Evolutionary conservation across 2,888 invertebrate species (phyloP), one percentile per base, ranked within the genome.

Genomic region (Morinoia aosen): DNA sequence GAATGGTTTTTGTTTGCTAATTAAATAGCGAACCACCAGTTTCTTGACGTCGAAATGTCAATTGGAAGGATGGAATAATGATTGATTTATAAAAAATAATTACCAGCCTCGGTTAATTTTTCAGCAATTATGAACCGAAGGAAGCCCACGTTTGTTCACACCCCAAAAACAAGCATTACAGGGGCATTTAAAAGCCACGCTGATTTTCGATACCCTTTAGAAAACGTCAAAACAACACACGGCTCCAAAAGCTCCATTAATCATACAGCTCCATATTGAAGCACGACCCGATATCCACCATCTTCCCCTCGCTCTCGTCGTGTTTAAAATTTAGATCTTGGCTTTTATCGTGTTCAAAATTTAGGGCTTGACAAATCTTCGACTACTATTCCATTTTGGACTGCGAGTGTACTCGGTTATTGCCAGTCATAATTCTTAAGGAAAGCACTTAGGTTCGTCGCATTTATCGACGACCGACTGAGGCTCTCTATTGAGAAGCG

Each of bases 361-460:
- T 90, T 39, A 39, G 14, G 48, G 5, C 48, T 40, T 48, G 90
- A 90, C 90, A 90, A 90, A 90, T 90, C 90, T 10, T 39, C 7
- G 3, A 40, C 39, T 39, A 39, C 40, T 90, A 40, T 90, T 40
- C 48, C 19, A 39, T 90, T 48, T 14, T 48, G 14, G 90, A 90
- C 19, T 10, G 90, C 76, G 25, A 12, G 39, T 40, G 90, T 11
- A 19, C 90, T 90, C 40, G 90, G 90, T 90, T 90, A 90, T 90
- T 90, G 90, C 90, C 3, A 12, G 40, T 11, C 90, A 90, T 90
- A 90, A 40, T 90, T 90, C 90, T 90, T 90, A 48, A 33, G 48
- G 33, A 88, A 40, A 90, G 90, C 90, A 90, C 90, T 90, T 90
- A 90, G 90, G 90, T 90, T 39, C 40, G 16, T 39, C 90, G 90